Conservation (phyloP, 2,888 invertebrate species). For the Nomada hirtipes region DNA sequence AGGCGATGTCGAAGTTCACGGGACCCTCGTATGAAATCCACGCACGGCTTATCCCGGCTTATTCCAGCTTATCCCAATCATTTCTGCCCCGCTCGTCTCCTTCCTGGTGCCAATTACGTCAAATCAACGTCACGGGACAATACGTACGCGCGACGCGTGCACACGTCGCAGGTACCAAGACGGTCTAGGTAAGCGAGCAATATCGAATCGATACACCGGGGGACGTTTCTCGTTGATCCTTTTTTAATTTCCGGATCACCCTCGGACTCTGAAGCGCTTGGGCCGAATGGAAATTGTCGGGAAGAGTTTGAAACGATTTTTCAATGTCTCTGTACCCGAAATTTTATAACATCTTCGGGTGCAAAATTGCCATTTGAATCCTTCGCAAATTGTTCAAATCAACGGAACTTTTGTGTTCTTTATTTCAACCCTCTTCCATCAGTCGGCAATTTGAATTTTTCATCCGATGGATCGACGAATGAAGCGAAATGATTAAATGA, state of each 20-base stretch:
- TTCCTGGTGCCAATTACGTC: slow-evolving; percentile 84
- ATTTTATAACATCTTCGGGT: too few relatives aligned
- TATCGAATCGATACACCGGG: slow-evolving; percentile 32
- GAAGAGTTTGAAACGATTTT: not conserved
- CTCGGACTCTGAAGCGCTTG: not conserved
- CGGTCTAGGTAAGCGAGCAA: slow-evolving; percentile 33
- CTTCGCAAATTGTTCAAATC: too few relatives aligned
- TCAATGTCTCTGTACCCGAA: too few relatives aligned
- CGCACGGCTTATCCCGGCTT: slow-evolving; percentile 83
- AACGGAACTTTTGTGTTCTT: too few relatives aligned
- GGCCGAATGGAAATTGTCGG: not conserved
- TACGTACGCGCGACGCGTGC: slow-evolving; percentile 59
- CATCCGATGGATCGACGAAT: not conserved
- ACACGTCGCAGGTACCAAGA: slow-evolving; percentile 59
- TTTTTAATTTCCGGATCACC: slow-evolving; percentile 59
- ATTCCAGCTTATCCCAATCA: slow-evolving; percentile 84
- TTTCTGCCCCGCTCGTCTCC: slow-evolving; percentile 80
- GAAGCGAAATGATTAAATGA: not conserved
- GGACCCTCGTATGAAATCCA: slow-evolving; percentile 69
- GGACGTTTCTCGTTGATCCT: slow-evolving; percentile 46
- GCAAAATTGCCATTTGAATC: too few relatives aligned
- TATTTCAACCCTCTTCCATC: too few relatives aligned
- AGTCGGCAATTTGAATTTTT: too few relatives aligned
- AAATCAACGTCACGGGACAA: slow-evolving; percentile 83
- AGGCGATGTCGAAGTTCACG: slow-evolving; percentile 42